Conservation (phyloP, 2,797 vertebrate species). For the Bucorvus abyssinicus region DNA sequence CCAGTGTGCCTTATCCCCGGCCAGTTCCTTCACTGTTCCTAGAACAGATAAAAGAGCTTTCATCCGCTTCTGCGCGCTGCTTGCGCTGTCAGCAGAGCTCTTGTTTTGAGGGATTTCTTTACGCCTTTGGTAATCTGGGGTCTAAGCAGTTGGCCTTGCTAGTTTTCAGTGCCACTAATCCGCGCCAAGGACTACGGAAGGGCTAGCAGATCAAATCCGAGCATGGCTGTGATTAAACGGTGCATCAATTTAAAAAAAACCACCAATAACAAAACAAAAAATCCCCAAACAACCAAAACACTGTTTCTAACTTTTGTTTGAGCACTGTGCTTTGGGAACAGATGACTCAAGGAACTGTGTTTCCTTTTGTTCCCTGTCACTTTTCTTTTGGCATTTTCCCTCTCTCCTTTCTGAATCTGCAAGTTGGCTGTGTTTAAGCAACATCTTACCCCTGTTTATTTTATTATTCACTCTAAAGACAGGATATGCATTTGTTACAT, state of each 20-base stretch:
- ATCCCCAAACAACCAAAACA: background rate
- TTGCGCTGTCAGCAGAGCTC: background rate
- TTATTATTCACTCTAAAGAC: background rate
- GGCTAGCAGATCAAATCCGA: background rate
- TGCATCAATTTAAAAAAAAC: background rate
- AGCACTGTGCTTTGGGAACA: background rate
- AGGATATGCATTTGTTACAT: background rate
- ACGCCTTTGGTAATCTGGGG: background rate
- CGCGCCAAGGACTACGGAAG: background rate
- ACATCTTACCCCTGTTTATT: background rate
- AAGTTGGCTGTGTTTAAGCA: background rate
- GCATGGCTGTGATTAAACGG: background rate
- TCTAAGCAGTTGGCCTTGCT: background rate
- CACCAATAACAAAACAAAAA: too few species aligned
- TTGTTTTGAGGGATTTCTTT: constrained; percentile 5
- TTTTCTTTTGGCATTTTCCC: background rate
- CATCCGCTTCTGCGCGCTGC: background rate
- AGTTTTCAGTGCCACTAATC: background rate
- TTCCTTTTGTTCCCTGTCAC: background rate
- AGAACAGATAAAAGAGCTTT: constrained; percentile 13
- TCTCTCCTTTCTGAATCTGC: background rate
- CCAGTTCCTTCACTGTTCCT: background rate
- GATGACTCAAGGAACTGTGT: background rate
- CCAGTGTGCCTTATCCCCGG: background rate
- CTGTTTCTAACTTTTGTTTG: background rate